Percentiles rank a stretch among this genome's conserved stretches.
Conservation (phyloP, 2,888 invertebrate species). For the Nephrotoma guestfalica region DNA sequence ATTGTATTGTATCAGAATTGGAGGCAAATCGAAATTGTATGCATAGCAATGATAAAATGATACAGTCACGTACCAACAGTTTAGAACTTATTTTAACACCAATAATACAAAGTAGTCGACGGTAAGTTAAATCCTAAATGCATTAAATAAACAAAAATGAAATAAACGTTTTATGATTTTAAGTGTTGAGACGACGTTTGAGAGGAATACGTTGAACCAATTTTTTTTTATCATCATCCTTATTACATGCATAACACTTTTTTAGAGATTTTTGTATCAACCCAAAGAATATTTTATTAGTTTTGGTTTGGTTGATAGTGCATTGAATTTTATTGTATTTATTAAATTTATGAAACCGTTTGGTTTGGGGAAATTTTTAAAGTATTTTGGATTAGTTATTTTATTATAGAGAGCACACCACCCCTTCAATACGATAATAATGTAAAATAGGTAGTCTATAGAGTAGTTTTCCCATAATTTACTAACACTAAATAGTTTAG, state of each 20-base stretch:
- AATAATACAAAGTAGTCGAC: slow-evolving; percentile 36
- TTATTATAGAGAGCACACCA: not conserved
- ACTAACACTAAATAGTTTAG: not conserved
- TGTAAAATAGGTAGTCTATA: not conserved
- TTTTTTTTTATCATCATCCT: not conserved
- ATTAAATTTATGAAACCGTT: not conserved
- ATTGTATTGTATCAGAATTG: not conserved
- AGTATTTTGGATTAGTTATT: not conserved
- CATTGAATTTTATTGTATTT: not conserved
- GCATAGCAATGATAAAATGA: not conserved
- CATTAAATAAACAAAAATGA: not conserved
- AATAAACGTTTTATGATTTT: not conserved
- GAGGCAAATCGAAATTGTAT: not conserved
- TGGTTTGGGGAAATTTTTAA: not conserved
- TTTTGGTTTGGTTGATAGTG: not conserved
- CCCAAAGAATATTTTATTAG: not conserved
- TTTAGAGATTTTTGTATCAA: not conserved
- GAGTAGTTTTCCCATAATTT: not conserved
- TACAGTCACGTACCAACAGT: slow-evolving; percentile 28
- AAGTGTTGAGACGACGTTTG: not conserved
- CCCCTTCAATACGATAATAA: not conserved
- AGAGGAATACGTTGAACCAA: not conserved
- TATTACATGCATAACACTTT: not conserved
- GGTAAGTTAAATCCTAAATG: slow-evolving; percentile 22
- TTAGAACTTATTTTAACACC: slow-evolving; percentile 35